Evolutionary conservation across 2,113 vertebrate genomes (phyloP).

Genomic region (Fregata magnificens): DNA sequence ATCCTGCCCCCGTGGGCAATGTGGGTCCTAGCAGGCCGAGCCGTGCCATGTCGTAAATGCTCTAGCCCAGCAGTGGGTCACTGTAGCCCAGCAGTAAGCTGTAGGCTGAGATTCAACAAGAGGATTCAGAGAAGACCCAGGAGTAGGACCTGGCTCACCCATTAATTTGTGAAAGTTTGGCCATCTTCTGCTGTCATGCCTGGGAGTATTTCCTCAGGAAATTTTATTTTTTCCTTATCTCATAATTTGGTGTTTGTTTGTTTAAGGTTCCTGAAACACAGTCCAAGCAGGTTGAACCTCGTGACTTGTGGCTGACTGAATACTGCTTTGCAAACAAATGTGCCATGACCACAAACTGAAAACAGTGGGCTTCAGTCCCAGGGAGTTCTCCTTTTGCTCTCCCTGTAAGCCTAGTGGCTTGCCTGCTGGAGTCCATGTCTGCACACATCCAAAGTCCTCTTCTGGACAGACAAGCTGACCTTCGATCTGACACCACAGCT

Average conservation of each 20-base stretch:
- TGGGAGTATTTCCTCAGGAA: neutral
- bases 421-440: neutral
- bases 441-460: neutral
- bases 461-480: neutral
- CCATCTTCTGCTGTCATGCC: neutral
- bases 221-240: slow-evolving; percentile 5
- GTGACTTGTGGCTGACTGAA: slow-evolving; percentile 38
- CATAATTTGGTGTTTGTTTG: slow-evolving; percentile 23
- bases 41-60: neutral
- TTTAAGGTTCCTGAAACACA: slow-evolving; percentile 7
- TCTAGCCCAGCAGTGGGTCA: neutral
- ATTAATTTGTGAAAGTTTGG: neutral
- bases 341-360: slow-evolving; percentile 12
- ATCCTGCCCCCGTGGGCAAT: neutral
- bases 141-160: neutral
- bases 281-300: slow-evolving; percentile 1
- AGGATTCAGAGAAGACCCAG: neutral
- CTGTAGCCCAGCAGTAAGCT: neutral
- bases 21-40: neutral
- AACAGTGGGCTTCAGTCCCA: slow-evolving; percentile 13
- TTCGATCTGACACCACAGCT: neutral
- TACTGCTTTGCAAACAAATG: slow-evolving; percentile 16
- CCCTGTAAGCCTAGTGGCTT: neutral
- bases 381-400: neutral
- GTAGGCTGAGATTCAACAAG: neutral